These are phyloP conservation scores for Cataglyphis cursor DNA, from an alignment of 2,888 invertebrate species.

Conservation along the genomic window DNA sequence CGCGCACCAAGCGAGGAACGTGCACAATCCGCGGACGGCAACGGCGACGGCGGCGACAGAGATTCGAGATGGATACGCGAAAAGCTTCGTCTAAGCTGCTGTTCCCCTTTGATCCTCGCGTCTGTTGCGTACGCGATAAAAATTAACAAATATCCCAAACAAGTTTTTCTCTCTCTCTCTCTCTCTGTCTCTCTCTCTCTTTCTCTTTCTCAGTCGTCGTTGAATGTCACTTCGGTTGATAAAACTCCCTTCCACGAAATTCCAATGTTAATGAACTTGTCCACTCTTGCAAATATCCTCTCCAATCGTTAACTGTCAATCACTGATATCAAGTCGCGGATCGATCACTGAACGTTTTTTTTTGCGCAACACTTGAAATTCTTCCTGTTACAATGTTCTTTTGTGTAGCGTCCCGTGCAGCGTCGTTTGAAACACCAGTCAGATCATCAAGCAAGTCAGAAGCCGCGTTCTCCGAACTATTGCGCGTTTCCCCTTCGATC, in stretches of 20 bases:
- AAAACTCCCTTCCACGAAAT: not conserved
- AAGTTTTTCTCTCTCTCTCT: not conserved
- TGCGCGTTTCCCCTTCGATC: not conserved
- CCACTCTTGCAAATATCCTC: not conserved
- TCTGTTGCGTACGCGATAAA: not conserved
- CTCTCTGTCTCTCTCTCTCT: no score
- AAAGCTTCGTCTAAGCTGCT: not conserved
- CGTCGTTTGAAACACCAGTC: not conserved
- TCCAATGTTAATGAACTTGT: not conserved
- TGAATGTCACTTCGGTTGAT: not conserved
- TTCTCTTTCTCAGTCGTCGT: not conserved
- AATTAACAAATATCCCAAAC: not conserved
- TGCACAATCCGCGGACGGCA: conserved; percentile 67
- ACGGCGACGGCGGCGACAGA: conserved; percentile 48
- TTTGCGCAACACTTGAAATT: not conserved
- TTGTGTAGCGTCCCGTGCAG: not conserved
- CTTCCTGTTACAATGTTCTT: not conserved
- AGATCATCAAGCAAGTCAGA: not conserved
- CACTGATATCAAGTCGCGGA: not conserved
- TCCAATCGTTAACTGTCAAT: not conserved
- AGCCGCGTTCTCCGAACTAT: not conserved
- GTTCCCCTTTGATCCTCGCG: not conserved
- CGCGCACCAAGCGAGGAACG: conserved; percentile 46
- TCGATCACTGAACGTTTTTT: conserved; percentile 2
- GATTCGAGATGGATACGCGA: not conserved